These are phyloP conservation scores for Microtus pennsylvanicus DNA, from an alignment of 2,113 vertebrate species.

Conservation along the genomic window DNA sequence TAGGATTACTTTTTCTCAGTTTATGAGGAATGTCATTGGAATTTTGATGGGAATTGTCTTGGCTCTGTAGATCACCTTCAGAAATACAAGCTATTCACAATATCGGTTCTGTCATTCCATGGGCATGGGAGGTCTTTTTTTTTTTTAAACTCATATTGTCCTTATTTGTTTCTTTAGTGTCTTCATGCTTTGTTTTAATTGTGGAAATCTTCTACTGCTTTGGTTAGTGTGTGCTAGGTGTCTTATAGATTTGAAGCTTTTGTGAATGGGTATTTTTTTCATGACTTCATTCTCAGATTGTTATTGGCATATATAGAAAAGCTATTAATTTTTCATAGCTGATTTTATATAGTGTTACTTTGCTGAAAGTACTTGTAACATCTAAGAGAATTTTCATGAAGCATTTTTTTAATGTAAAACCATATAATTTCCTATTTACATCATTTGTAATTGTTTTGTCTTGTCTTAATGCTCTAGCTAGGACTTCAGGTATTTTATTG, in stretches of 20 bases:
- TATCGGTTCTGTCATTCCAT: too few species aligned
- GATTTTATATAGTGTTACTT: not conserved
- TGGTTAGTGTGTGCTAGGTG: not conserved
- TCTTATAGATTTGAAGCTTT: not conserved
- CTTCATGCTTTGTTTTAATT: not conserved
- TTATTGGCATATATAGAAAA: not conserved
- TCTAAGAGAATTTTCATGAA: not conserved
- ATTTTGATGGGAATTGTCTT: not conserved
- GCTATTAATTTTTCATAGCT: not conserved
- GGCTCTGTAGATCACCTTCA: not conserved
- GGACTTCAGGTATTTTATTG: too few species aligned
- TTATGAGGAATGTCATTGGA: not conserved
- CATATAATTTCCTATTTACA: not conserved
- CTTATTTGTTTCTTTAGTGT: not conserved
- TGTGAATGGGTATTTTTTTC: not conserved
- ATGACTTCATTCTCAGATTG: not conserved
- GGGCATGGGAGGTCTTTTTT: too few species aligned
- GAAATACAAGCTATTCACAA: not conserved
- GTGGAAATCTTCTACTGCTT: not conserved
- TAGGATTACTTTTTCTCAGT: not conserved
- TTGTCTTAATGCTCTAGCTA: not conserved
- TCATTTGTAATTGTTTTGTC: not conserved
- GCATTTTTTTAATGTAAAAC: not conserved
- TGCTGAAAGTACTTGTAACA: not conserved
- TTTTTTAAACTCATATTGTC: not conserved